phyloP scores from a whole-genome alignment of 2,113 vertebrate genomes.

The Acanthochromis polyacanthus region DNA sequence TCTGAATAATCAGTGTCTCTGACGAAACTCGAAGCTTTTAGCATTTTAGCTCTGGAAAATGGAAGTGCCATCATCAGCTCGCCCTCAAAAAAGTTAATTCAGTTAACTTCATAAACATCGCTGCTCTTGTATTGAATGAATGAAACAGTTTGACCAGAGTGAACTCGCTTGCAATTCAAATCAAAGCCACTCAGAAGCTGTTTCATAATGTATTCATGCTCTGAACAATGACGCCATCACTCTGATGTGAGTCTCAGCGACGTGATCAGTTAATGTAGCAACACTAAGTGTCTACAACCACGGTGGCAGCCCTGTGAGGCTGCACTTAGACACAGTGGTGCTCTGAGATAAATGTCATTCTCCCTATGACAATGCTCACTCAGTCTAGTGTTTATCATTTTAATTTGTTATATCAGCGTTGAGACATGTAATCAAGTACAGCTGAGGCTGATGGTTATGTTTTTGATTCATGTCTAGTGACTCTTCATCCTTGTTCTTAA shows the following conservation, averaged over 20 bases:
- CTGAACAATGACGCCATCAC: neutral
- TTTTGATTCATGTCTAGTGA: neutral
- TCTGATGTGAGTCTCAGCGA: neutral
- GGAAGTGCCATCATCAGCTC: neutral
- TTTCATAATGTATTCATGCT: too few species aligned
- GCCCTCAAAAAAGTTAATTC: too few species aligned
- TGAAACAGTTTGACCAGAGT: too few species aligned
- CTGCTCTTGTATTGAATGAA: too few species aligned
- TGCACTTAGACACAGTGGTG: too few species aligned
- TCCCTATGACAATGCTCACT: too few species aligned
- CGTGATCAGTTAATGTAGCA: neutral
- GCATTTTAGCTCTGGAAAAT: neutral
- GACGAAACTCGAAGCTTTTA: neutral
- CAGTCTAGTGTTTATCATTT: too few species aligned
- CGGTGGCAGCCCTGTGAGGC: neutral
- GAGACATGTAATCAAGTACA: neutral
- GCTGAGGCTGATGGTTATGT: neutral
- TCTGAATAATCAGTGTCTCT: conserved; percentile 3
- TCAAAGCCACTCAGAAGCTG: too few species aligned
- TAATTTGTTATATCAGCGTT: too few species aligned
- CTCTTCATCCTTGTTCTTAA: neutral
- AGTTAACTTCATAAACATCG: too few species aligned
- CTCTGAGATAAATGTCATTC: too few species aligned
- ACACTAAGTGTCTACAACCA: neutral
- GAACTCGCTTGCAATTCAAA: too few species aligned